phyloP scores from a whole-genome alignment of 2,113 vertebrate species.

The Psilopsiagon aurifrons region DNA sequence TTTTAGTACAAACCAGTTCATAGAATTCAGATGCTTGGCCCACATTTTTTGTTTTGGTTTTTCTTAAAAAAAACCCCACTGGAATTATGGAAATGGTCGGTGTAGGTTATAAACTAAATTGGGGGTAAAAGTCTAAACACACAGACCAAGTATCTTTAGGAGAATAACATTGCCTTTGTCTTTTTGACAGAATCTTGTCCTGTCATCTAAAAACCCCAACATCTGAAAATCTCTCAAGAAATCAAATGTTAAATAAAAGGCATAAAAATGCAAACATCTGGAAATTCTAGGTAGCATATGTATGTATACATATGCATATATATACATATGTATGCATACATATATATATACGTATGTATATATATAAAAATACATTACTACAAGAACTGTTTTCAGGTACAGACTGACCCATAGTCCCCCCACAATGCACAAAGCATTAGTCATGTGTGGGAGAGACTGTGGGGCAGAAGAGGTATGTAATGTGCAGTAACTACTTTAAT shows the following conservation, averaged over 20 bases:
- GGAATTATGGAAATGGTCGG: background rate
- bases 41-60: background rate
- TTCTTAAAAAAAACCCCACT: background rate
- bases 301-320: background rate
- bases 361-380: background rate
- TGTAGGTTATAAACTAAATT: background rate
- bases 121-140: background rate
- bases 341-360: no score
- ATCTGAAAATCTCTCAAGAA: background rate
- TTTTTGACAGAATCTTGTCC: background rate
- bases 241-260: background rate
- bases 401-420: background rate
- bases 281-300: background rate
- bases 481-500: background rate
- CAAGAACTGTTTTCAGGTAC: background rate
- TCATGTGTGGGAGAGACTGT: background rate
- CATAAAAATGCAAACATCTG: background rate
- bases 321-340: background rate
- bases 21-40: background rate
- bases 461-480: background rate
- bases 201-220: background rate
- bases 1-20: background rate
- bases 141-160: background rate
- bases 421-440: background rate
- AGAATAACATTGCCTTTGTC: background rate